phyloP scores from a whole-genome alignment of 1,140 invertebrate species.

The Nixonia krombeini region DNA sequence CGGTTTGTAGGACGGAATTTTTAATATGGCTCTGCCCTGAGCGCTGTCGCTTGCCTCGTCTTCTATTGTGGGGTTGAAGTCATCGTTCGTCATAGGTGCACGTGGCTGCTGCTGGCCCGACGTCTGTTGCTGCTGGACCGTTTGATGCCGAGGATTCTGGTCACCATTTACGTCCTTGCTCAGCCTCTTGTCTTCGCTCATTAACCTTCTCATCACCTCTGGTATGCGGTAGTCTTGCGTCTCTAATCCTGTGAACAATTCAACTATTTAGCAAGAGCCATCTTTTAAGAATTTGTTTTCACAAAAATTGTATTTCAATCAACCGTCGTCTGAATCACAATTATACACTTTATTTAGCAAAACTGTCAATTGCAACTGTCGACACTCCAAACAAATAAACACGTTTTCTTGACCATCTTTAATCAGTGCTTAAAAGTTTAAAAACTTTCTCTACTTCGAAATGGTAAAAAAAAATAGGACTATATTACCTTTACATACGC shows the following conservation, averaged over 20 bases:
- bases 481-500: too few relatives aligned
- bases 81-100: conserved; percentile 66
- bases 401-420: too few relatives aligned
- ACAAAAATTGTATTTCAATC: too few relatives aligned
- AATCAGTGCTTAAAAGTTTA: too few relatives aligned
- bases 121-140: conserved; percentile 49
- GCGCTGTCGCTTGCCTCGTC: conserved; percentile 73
- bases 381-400: too few relatives aligned
- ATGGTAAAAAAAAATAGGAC: too few relatives aligned
- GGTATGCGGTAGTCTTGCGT: conserved; percentile 71
- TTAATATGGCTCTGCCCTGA: conserved; percentile 82
- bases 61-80: conserved; percentile 68
- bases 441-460: too few relatives aligned
- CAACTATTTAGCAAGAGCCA: not conserved
- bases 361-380: too few relatives aligned
- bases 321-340: too few relatives aligned
- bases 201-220: conserved; percentile 75
- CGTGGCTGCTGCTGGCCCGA: conserved; percentile 52
- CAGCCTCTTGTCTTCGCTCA: conserved; percentile 73
- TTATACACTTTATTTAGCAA: too few relatives aligned
- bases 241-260: conserved; percentile 54
- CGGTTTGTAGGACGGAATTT: conserved; percentile 93
- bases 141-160: conserved; percentile 56
- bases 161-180: conserved; percentile 68
- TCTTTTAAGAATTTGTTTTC: too few relatives aligned